These are phyloP conservation scores for Thera britannica DNA, from an alignment of 2,888 invertebrate species.

Conservation along the genomic window DNA sequence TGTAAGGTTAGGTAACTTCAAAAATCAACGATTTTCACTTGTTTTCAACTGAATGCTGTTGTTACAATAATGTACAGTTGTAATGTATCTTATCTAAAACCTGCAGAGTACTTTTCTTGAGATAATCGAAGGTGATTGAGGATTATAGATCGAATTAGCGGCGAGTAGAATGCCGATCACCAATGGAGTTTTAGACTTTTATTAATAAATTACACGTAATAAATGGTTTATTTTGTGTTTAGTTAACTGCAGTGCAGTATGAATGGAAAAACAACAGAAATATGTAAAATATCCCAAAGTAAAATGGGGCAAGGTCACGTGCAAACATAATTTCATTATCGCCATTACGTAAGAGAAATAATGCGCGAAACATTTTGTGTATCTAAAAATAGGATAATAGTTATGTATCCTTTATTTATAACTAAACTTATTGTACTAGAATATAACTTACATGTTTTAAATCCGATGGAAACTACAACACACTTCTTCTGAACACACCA, in stretches of 20 bases:
- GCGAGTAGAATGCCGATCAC: background rate
- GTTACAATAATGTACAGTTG: conserved; percentile 8
- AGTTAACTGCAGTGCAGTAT: no score
- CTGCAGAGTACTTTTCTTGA: background rate
- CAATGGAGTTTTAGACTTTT: no score
- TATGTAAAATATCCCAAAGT: conserved; percentile 25
- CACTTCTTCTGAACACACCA: conserved; percentile 69
- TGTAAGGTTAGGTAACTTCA: conserved; percentile 54
- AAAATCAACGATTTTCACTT: conserved; percentile 39
- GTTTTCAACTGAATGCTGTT: conserved; percentile 28
- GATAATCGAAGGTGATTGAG: background rate
- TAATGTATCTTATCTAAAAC: background rate
- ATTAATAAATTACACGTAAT: no score
- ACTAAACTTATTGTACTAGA: conserved; percentile 1
- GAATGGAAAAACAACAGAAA: background rate
- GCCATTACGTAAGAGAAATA: conserved; percentile 78
- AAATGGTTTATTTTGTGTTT: background rate
- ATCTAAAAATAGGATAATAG: background rate
- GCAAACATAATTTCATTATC: conserved; percentile 74
- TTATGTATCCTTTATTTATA: background rate
- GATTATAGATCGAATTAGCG: background rate
- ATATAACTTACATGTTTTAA: conserved; percentile 76
- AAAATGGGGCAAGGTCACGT: conserved; percentile 79
- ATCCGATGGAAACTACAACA: conserved; percentile 71
- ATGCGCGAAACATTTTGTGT: conserved; percentile 1